A percentile compares a stretch with the other conserved stretches of the same genome.
phyloP scores from a whole-genome alignment of 2,888 invertebrate genomes.

The Nemoura dubitans region DNA sequence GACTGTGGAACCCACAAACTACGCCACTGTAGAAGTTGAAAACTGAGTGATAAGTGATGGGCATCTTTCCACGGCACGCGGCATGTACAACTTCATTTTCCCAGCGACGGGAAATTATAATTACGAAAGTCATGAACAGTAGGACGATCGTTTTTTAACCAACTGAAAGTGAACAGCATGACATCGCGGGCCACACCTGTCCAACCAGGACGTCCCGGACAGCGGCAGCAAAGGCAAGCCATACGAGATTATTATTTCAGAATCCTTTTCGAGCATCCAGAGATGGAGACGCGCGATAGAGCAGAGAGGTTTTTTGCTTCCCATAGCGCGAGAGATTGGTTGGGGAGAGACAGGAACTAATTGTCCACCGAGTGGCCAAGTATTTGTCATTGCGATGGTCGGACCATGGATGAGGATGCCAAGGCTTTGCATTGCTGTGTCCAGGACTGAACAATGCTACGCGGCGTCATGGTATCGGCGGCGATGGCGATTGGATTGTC shows the following conservation, averaged over 20 bases:
- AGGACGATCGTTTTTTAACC: background rate
- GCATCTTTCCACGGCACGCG: background rate
- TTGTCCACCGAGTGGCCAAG: background rate
- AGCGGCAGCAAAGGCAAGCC: background rate
- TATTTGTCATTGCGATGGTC: constrained; percentile 14
- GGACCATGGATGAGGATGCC: background rate
- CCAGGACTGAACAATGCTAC: no score
- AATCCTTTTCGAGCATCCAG: constrained; percentile 13
- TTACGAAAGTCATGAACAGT: constrained; percentile 12
- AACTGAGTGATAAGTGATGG: background rate
- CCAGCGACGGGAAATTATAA: background rate
- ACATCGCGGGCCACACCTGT: constrained; percentile 33
- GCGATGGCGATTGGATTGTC: no score
- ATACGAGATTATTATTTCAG: constrained; percentile 33
- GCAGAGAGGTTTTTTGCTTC: background rate
- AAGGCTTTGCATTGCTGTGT: background rate
- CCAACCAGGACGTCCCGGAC: constrained; percentile 1
- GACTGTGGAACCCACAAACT: background rate
- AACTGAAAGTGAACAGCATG: constrained; percentile 32
- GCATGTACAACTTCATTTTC: background rate
- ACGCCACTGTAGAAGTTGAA: background rate
- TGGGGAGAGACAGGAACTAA: constrained; percentile 24
- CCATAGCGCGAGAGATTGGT: background rate
- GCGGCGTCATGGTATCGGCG: no score
- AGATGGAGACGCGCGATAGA: constrained; percentile 26